Evolutionary conservation across 2,113 vertebrate genomes (phyloP), one percentile per base, ranked within the genome.

Genomic region (Elgaria multicarinata): DNA sequence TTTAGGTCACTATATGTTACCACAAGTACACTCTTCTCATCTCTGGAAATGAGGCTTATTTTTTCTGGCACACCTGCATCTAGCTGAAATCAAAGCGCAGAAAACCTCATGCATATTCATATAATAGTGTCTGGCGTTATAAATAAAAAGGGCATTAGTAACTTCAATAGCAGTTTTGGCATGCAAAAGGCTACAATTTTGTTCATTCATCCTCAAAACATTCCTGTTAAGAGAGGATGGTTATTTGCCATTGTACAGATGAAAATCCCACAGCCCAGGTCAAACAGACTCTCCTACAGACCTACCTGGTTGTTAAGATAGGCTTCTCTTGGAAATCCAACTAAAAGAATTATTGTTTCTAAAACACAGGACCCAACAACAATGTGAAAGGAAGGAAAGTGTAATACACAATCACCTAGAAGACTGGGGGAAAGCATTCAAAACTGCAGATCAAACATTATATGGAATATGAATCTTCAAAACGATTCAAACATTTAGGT

Each of bases 1-100:
- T 99, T 99, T 96, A 99, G 98, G 97, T 99, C 99, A 64, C 98
- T 99, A 97, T 99, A 99, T 67, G 99, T 99, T 96, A 99, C 99
- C 96, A 99, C 99, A 94, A 99, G 98, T 85, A 99, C 98, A 86
- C 99, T 99, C 97, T 99, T 99, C 97, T 99, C 99, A 53, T 99
- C 99, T 95, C 99, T 98, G 93, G 99, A 99, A 95, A 99, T 98
- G 95, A 99, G 97, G 96, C 98, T 99, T 96, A 99, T 99, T 97
- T 99, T 99, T 97, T 99, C 99, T 93, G 99, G 99, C 95, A 99
- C 98, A 89, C 99, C 99, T 87, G 99, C 98, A 91, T 99, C 99
- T 96, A 99, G 97, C 99, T 99, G 96, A 93, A 98, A 96, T 92
- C 95, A 92, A 94, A 92, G 94, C 90, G 94, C 88, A 96, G 95